phyloP scores from a whole-genome alignment of 2,797 vertebrate species.

The Takifugu rubripes region DNA sequence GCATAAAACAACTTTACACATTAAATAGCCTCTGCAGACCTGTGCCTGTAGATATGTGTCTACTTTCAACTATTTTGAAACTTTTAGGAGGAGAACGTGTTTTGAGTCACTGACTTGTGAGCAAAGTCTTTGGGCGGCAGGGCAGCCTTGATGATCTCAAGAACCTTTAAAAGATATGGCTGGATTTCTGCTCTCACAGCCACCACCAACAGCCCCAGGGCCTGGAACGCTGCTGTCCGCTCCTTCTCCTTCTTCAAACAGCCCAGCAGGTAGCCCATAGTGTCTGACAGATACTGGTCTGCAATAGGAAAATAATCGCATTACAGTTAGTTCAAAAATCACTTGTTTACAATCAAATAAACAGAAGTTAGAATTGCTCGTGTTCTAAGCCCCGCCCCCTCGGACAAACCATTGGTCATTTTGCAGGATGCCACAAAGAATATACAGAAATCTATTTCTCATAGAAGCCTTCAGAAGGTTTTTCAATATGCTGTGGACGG shows the following conservation, averaged over 20 bases:
- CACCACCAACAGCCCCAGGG: conserved; percentile 92
- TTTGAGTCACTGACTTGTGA: conserved; percentile 85
- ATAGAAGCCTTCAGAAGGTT: too few relatives aligned
- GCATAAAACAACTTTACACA: background rate
- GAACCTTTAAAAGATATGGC: conserved; percentile 89
- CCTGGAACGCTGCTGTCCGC: conserved; percentile 92
- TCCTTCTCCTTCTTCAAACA: conserved; percentile 98
- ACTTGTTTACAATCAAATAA: background rate
- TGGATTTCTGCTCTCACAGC: conserved; percentile 93
- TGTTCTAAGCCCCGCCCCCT: background rate
- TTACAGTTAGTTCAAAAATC: background rate
- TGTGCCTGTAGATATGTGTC: background rate
- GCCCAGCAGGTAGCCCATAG: conserved; percentile 92
- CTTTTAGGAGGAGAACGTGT: too few relatives aligned
- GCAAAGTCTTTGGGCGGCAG: conserved; percentile 97
- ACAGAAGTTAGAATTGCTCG: background rate
- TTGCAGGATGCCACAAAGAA: too few relatives aligned
- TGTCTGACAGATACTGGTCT: conserved; percentile 95
- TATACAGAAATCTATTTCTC: too few relatives aligned
- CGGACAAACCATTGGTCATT: background rate
- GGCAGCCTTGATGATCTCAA: conserved; percentile 96
- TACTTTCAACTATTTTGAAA: too few relatives aligned
- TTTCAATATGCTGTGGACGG: too few relatives aligned
- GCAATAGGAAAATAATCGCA: conserved; percentile 6
- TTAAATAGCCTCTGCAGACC: background rate